phyloP scores from a whole-genome alignment of 2,797 vertebrate species.

The Mormyrus hasselquistii region DNA sequence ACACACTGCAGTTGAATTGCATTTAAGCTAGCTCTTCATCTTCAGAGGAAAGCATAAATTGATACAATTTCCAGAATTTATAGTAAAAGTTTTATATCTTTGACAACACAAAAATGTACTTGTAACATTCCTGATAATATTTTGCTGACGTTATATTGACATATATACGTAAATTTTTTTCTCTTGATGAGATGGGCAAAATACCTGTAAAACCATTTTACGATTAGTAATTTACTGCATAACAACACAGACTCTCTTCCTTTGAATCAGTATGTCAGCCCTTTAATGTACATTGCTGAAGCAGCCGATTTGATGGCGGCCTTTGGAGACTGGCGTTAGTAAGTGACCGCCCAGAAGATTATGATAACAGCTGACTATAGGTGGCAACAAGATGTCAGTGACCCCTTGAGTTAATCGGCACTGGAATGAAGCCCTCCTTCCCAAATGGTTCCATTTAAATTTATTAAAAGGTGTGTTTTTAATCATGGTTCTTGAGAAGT shows the following conservation, averaged over 20 bases:
- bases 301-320: not conserved
- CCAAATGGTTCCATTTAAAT: not conserved
- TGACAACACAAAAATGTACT: slow-evolving; percentile 8
- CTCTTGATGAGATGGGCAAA: not conserved
- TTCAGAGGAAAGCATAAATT: not conserved
- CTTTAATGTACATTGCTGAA: not conserved
- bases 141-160: not conserved
- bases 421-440: not conserved
- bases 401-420: not conserved
- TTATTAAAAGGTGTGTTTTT: not conserved
- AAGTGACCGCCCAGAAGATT: not conserved
- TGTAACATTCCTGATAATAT: slow-evolving; percentile 1
- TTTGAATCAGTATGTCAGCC: not conserved
- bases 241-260: not conserved
- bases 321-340: not conserved
- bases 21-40: not conserved
- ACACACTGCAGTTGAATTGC: not conserved
- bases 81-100: not conserved
- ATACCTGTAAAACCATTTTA: not conserved
- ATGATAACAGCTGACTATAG: not conserved
- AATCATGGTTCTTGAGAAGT: not conserved
- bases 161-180: not conserved
- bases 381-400: not conserved
- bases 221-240: not conserved
- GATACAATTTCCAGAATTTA: not conserved